Percentiles rank a stretch among this genome's conserved stretches.
Conservation (phyloP, 2,888 invertebrate genomes). For the Harpalus rubripes region DNA sequence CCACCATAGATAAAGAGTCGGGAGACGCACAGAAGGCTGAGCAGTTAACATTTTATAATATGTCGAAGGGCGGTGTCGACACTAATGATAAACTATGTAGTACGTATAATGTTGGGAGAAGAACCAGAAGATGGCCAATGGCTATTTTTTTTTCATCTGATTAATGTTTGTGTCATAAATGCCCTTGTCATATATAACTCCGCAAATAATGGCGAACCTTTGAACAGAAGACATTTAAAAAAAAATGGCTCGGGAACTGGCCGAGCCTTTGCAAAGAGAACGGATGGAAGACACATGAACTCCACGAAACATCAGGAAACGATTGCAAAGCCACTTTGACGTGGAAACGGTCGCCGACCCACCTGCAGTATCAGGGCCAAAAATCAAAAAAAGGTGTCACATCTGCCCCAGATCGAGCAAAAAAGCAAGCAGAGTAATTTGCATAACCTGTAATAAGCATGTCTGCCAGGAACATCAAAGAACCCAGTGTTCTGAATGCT, state of each 20-base stretch:
- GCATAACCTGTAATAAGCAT: constrained; percentile 18
- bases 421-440: constrained; percentile 18
- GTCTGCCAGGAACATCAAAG: constrained; percentile 10
- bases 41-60: constrained; percentile 70
- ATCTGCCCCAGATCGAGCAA: constrained; percentile 16
- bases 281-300: too few species aligned
- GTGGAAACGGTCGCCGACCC: too few species aligned
- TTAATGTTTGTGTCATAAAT: too few species aligned
- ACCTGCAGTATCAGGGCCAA: too few species aligned
- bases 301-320: too few species aligned
- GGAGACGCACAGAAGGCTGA: constrained; percentile 69
- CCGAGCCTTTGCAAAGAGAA: too few species aligned
- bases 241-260: too few species aligned
- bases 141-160: constrained; percentile 68
- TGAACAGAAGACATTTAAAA: too few species aligned
- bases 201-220: too few species aligned
- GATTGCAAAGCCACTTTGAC: too few species aligned
- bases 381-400: too few species aligned
- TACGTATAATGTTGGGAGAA: constrained; percentile 69
- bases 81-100: constrained; percentile 69
- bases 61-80: constrained; percentile 67
- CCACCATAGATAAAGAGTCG: constrained; percentile 68
- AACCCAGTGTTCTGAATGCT: neutral
- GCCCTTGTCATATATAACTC: too few species aligned
- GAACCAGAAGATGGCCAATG: constrained; percentile 69